Base-by-base conservation (phyloP, 2,888 invertebrate genomes). In the Drosophila sordidula region DNA sequence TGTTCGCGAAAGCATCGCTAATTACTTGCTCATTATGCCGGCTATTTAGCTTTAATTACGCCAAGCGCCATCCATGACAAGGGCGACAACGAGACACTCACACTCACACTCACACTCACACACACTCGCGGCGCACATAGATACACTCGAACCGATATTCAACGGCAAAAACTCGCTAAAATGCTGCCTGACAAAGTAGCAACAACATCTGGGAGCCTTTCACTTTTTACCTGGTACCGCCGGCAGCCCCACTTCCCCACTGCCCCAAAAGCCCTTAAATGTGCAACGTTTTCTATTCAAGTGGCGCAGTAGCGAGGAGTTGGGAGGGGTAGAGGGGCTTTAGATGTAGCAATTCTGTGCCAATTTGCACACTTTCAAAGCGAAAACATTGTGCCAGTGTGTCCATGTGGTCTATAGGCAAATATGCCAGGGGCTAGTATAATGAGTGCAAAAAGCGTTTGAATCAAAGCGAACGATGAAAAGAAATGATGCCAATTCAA, bases 21-120 rank as follows among this genome's bases (percentile, higher is more conserved):
- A 87, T 87, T 87, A 87, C 89, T 89, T 86, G 88, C 89, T 89
- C 89, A 87, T 87, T 87, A 87, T 87, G 87, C 86, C 75, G 89
- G 87, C 87, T 87, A 89, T 87, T 87, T 87, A 88, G 89, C 71
- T 87, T 89, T 87, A 87, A 87, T 87, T 89, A 89, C 87, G 80
- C 73, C 80, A 84, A 87, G 81, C 80, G 74, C 77, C 81, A 77
- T 75, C 71, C 81, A 75, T 58, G 87, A 78, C 87, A 78, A 82
- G 78, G 69, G 75, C 78, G 75, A 80, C 74, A 80, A 68, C 67
- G 76, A 71, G 76, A 69, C 50, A 65, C 66, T 41, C 56, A 55
- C 25, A 55, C 32, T 44, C 38, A 63, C 58, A 46, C 34, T 63
- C 59, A 46, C 34, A 65, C 59, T 25, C 46, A 12, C 38, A 62